Conservation (phyloP, 2,888 invertebrate genomes). For the Pheosia gnoma region DNA sequence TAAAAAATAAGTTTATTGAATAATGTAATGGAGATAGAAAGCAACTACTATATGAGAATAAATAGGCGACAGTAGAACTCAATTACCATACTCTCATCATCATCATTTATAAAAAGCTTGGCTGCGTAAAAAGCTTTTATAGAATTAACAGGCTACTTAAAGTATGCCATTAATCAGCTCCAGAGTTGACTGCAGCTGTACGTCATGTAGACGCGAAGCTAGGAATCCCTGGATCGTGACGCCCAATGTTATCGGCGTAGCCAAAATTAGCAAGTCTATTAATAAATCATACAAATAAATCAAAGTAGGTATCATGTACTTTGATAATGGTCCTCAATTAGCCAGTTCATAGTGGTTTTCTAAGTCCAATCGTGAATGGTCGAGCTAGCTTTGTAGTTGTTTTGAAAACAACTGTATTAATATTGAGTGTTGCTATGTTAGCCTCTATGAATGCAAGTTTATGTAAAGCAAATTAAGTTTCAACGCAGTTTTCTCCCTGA, state of each 20-base stretch:
- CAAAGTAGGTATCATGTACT: too few relatives aligned
- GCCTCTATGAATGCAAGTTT: too few relatives aligned
- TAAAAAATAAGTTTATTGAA: too few relatives aligned
- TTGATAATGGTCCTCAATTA: slow-evolving; percentile 12
- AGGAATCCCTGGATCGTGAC: slow-evolving; percentile 64
- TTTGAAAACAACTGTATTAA: slow-evolving; percentile 2
- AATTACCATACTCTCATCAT: too few relatives aligned
- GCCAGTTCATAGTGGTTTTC: slow-evolving; percentile 4
- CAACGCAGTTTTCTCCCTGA: too few relatives aligned
- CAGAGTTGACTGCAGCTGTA: slow-evolving; percentile 52
- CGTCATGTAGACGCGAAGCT: slow-evolving; percentile 37
- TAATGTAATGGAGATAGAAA: too few relatives aligned
- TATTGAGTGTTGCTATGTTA: neutral
- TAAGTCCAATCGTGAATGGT: neutral
- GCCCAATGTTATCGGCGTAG: slow-evolving; percentile 65
- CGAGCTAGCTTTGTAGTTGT: neutral
- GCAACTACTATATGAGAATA: too few relatives aligned
- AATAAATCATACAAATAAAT: slow-evolving; percentile 41
- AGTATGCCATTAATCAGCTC: neutral
- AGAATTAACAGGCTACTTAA: slow-evolving; percentile 5
- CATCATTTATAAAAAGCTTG: too few relatives aligned
- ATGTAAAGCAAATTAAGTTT: too few relatives aligned
- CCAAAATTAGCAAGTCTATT: slow-evolving; percentile 49
- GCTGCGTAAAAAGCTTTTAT: too few relatives aligned
- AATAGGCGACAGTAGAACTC: too few relatives aligned